phyloP scores from a whole-genome alignment of 2,888 invertebrate genomes.

The Rhorus exstirpatorius region DNA sequence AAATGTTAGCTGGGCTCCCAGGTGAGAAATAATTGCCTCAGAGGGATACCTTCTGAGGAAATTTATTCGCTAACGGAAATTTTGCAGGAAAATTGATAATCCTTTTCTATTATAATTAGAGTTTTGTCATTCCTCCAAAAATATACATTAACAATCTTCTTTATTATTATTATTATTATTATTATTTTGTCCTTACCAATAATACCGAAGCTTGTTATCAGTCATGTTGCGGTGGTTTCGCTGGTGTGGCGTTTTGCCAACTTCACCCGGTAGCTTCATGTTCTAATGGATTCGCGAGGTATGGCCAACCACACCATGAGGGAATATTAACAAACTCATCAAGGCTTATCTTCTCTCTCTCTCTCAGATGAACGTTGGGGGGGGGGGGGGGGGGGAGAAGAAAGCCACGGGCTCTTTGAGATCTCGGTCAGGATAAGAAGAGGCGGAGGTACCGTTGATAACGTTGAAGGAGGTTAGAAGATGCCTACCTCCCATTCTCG shows the following conservation, averaged over 20 bases:
- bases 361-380: too few relatives aligned
- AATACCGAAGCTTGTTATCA: conserved; percentile 27
- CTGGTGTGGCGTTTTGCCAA: conserved; percentile 4
- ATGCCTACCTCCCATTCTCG: conserved; percentile 27
- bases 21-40: conserved; percentile 2
- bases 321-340: conserved; percentile 76
- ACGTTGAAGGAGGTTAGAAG: conserved; percentile 34
- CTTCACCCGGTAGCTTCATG: conserved; percentile 24
- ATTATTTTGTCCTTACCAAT: too few relatives aligned
- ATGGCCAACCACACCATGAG: conserved; percentile 57
- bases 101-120: too few relatives aligned
- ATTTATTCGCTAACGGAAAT: neutral
- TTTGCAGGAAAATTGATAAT: too few relatives aligned
- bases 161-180: neutral
- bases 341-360: conserved; percentile 68
- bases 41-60: neutral
- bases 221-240: conserved; percentile 24
- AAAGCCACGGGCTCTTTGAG: conserved; percentile 67
- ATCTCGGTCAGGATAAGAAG: conserved; percentile 69
- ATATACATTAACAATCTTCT: too few relatives aligned
- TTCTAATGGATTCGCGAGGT: conserved; percentile 42
- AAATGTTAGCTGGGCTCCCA: neutral
- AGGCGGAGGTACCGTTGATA: conserved; percentile 47
- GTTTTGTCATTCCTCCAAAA: too few relatives aligned
- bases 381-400: too few relatives aligned